Evolutionary conservation across 1,140 invertebrate species (phyloP), one percentile per base, ranked within the genome.

Genomic region (Tetragonula clypearis): DNA sequence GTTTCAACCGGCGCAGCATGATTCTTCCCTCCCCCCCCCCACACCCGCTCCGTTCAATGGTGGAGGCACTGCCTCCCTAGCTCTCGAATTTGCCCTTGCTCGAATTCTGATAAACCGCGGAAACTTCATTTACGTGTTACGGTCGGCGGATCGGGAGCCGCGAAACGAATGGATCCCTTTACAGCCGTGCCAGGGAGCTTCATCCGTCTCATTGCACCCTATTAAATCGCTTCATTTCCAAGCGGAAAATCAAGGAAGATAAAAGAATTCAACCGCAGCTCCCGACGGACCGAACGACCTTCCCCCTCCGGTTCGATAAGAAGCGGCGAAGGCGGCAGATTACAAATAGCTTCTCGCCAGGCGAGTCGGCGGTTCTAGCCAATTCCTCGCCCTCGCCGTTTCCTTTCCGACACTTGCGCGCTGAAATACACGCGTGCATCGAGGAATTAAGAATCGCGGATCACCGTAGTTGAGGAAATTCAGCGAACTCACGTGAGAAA

Each of bases 191-290:
- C 76, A 60, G 75, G 76, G 68, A 84, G 76, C 76, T 84, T 79
- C 76, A 58, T 84, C 55, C 82, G 66, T 79, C 82, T 84, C 82
- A 84, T 84, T 79, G 82, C 82, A 84, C 82, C 66, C 75, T 84
- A 84, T 84, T 84, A 84, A 84, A 84, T 84, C 82, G 82, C 75
- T 79, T 84, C 82, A 84, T 84, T 78, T 84, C 82, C 82, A 84
- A 84, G 75, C 75, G 76, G 82, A 84, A 84, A 84, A 84, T 84
- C 82, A 79, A 84, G 75, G 76, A 30, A 79, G 75, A 84, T 71
- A 79, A 84, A 84, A 84, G 82, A 84, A 84, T 84, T 79, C 56
- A 79, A n/a, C 82, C 76, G 41, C 75, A 84, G 76, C 82, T 62
- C 75, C 82, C 66, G 4, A 1, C 26, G 82, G 75, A 30, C 68